Percentiles rank a stretch among this genome's conserved stretches.
Conservation (phyloP, 2,888 invertebrate species). For the Homarus gammarus region DNA sequence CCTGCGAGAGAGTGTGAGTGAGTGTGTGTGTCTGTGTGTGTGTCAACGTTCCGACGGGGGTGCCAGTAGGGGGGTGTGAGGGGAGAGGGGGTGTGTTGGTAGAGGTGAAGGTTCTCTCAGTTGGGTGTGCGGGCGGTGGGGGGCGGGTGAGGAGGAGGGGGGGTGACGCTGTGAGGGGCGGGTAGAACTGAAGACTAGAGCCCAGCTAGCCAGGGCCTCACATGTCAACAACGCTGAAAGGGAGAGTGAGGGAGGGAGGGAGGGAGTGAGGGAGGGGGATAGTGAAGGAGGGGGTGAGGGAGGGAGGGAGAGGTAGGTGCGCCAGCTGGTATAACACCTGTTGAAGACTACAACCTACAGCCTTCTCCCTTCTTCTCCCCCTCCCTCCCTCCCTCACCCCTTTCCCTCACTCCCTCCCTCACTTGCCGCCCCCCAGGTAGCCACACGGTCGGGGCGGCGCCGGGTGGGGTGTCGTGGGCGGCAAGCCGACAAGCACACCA, state of each 20-base stretch:
- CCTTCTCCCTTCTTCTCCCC: too few relatives aligned
- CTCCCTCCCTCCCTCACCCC: too few relatives aligned
- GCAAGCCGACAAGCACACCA: too few relatives aligned
- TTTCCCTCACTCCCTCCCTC: too few relatives aligned
- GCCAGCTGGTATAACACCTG: too few relatives aligned
- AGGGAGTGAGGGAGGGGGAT: background rate
- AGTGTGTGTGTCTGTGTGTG: background rate
- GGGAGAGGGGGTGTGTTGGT: background rate
- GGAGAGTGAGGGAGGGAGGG: background rate
- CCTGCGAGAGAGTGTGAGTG: constrained; percentile 12
- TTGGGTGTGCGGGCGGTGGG: background rate
- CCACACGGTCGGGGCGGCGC: too few relatives aligned
- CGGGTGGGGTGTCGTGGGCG: too few relatives aligned
- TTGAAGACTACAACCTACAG: too few relatives aligned
- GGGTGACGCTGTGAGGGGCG: background rate
- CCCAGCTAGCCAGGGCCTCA: background rate
- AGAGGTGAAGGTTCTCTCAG: background rate
- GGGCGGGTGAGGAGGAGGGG: background rate
- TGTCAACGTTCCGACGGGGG: background rate
- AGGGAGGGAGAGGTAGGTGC: too few relatives aligned
- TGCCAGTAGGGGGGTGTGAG: background rate
- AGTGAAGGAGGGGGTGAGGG: background rate
- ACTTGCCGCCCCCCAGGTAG: too few relatives aligned
- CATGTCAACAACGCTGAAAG: background rate
- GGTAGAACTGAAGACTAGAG: background rate